phyloP scores from a whole-genome alignment of 2,888 invertebrate species.

The Timandra comae region DNA sequence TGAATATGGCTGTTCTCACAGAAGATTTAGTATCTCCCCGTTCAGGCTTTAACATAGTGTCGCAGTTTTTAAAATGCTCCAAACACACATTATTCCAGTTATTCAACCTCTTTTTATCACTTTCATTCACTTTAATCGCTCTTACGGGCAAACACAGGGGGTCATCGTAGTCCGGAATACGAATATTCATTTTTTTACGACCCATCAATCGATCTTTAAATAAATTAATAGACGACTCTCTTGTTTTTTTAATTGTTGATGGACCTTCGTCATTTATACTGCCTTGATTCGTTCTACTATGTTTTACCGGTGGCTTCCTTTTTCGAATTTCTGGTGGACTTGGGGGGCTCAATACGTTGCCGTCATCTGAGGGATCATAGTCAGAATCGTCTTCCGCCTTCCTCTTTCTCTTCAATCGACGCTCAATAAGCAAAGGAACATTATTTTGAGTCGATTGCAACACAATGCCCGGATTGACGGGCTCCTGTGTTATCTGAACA shows the following conservation, averaged over 20 bases:
- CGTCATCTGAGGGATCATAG: conserved; percentile 52
- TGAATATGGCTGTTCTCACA: conserved; percentile 45
- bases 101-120: conserved; percentile 39
- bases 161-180: conserved; percentile 61
- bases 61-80: conserved; percentile 47
- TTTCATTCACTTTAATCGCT: conserved; percentile 33
- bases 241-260: no score
- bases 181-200: conserved; percentile 38
- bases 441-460: no score
- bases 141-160: conserved; percentile 60
- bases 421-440: conserved; percentile 35
- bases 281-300: no score
- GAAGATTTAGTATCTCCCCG: conserved; percentile 39
- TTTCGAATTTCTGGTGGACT: conserved; percentile 17
- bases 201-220: conserved; percentile 18
- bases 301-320: conserved; percentile 23
- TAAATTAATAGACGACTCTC: neutral
- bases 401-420: conserved; percentile 29
- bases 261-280: no score
- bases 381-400: conserved; percentile 53
- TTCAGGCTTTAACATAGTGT: conserved; percentile 39
- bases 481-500: conserved; percentile 31
- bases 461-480: conserved; percentile 7
- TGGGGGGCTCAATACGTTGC: conserved; percentile 22
- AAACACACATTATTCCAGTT: conserved; percentile 62